Percentiles rank a stretch among this genome's conserved stretches.
Conservation (phyloP, 2,113 vertebrate species). For the Myotis yumanensis region DNA sequence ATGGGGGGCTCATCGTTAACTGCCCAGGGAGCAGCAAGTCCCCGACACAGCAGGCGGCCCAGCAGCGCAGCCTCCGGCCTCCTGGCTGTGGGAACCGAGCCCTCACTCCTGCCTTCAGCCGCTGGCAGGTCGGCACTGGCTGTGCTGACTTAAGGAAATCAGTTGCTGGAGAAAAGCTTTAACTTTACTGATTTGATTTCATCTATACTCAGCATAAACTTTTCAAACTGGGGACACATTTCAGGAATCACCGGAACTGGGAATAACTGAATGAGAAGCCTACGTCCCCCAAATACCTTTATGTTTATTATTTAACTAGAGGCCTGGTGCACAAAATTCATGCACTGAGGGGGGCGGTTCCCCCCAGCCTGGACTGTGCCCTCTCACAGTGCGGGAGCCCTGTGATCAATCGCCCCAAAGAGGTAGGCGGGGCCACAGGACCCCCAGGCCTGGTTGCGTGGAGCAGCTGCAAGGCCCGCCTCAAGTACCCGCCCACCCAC, state of each 20-base stretch:
- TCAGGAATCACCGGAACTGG: neutral
- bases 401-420: too few species aligned
- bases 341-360: too few species aligned
- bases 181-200: neutral
- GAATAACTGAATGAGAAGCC: neutral
- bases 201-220: neutral
- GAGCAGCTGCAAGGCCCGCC: too few species aligned
- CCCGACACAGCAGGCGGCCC: neutral
- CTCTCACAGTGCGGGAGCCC: too few species aligned
- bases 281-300: neutral
- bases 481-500: too few species aligned
- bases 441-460: too few species aligned
- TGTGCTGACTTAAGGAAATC: neutral
- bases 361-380: too few species aligned
- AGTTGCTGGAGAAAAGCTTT: slow-evolving; percentile 20
- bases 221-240: neutral
- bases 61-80: neutral
- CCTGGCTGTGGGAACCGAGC: neutral
- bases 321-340: too few species aligned
- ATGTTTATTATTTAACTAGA: neutral
- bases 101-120: neutral
- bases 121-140: neutral
- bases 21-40: neutral
- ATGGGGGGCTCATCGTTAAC: neutral
- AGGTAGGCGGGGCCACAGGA: too few species aligned